phyloP scores from a whole-genome alignment of 2,113 vertebrate genomes.

The Etheostoma cragini region DNA sequence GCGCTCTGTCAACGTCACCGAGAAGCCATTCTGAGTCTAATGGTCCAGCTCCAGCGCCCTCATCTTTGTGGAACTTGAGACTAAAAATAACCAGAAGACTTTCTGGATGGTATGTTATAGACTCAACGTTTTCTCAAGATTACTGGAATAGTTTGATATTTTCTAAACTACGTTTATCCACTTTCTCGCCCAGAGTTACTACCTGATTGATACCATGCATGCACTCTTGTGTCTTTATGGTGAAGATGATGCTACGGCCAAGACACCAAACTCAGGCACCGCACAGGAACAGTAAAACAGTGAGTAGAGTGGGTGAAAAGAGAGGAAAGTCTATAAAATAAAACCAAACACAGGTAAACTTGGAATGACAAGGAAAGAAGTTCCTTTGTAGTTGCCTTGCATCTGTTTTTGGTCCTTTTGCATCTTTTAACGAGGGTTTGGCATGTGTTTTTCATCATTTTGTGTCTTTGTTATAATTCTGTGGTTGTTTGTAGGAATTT shows the following conservation, averaged over 20 bases:
- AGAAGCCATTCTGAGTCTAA: slow-evolving; percentile 49
- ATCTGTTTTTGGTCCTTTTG: too few relatives aligned
- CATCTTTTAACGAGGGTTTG: too few relatives aligned
- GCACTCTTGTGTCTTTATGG: neutral
- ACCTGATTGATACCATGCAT: neutral
- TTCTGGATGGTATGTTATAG: neutral
- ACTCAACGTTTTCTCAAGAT: neutral
- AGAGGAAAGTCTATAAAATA: too few relatives aligned
- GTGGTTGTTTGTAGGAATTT: too few relatives aligned
- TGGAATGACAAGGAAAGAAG: too few relatives aligned
- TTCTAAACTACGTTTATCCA: neutral
- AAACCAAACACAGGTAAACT: too few relatives aligned
- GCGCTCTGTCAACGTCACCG: slow-evolving; percentile 60
- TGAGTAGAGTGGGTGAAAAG: too few relatives aligned
- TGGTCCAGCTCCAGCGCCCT: slow-evolving; percentile 25
- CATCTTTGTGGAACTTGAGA: slow-evolving; percentile 19
- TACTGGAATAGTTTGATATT: neutral
- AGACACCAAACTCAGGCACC: too few relatives aligned
- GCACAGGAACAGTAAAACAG: too few relatives aligned
- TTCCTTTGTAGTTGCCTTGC: too few relatives aligned
- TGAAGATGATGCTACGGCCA: neutral
- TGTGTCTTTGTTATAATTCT: too few relatives aligned
- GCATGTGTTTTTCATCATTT: too few relatives aligned
- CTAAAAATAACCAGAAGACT: slow-evolving; percentile 37
- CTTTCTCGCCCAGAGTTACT: neutral